Evolutionary conservation across 1,140 invertebrate genomes (phyloP).

Genomic region (Muscidifurax raptorellus): DNA sequence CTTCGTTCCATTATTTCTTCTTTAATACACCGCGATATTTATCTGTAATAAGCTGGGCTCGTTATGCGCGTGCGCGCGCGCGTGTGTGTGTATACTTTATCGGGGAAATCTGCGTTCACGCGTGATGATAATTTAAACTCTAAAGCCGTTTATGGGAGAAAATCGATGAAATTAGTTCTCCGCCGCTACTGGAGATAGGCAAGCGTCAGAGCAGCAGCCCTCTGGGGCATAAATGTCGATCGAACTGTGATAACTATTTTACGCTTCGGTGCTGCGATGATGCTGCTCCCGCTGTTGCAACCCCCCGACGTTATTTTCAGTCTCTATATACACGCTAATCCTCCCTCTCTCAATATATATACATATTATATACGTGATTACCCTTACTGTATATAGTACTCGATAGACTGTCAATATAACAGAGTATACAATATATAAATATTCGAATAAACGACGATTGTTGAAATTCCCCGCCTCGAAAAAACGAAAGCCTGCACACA

Average conservation of each 20-base stretch:
- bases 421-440: no score
- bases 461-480: no score
- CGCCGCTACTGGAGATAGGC: neutral
- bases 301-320: no score
- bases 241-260: constrained; percentile 19
- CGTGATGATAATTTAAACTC: constrained; percentile 29
- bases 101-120: neutral
- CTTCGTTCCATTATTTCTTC: neutral
- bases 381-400: no score
- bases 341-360: no score
- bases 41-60: no score
- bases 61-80: no score
- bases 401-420: no score
- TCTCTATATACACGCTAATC: no score
- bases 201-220: neutral
- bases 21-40: no score
- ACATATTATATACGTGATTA: no score
- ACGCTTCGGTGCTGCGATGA: neutral
- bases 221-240: neutral
- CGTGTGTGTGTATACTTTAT: neutral
- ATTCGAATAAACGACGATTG: no score
- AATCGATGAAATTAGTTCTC: constrained; percentile 41
- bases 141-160: constrained; percentile 18
- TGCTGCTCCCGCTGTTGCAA: neutral
- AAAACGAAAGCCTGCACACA: neutral